A percentile compares a stretch with the other conserved stretches of the same genome.
Evolutionary conservation across 2,113 vertebrate species (phyloP).

Genomic region (Polypterus senegalus): DNA sequence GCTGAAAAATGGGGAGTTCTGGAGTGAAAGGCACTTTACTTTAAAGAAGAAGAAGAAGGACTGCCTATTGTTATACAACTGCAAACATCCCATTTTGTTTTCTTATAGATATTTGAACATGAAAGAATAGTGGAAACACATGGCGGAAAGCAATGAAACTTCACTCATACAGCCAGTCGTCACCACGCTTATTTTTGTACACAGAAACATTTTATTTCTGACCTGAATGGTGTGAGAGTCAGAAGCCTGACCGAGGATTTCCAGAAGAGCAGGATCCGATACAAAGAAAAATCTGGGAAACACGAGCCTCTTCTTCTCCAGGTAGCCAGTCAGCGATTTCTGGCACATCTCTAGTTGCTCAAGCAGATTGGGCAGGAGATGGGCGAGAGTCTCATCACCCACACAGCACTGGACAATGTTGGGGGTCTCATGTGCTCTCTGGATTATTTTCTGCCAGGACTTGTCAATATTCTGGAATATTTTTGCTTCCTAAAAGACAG

Average conservation of each 20-base stretch:
- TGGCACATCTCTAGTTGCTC: conserved; percentile 59
- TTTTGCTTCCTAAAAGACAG: conserved; percentile 50
- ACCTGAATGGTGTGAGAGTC: conserved; percentile 67
- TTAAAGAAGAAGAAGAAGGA: too few relatives aligned
- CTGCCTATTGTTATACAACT: too few relatives aligned
- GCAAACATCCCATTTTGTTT: too few relatives aligned
- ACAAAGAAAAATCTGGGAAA: conserved; percentile 67
- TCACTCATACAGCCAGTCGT: too few relatives aligned
- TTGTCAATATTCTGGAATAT: conserved; percentile 62
- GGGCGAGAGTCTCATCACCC: conserved; percentile 54
- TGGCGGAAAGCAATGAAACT: too few relatives aligned
- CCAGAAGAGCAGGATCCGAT: conserved; percentile 58
- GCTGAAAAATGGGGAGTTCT: too few relatives aligned
- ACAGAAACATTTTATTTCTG: background rate
- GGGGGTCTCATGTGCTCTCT: conserved; percentile 49
- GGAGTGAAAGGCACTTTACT: too few relatives aligned
- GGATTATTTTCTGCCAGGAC: conserved; percentile 59
- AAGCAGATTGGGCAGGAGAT: conserved; percentile 51
- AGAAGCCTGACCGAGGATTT: conserved; percentile 65
- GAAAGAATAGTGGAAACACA: too few relatives aligned
- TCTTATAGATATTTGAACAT: too few relatives aligned
- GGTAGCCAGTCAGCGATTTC: conserved; percentile 62
- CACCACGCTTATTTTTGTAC: too few relatives aligned
- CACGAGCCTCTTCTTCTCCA: conserved; percentile 59
- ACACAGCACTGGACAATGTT: conserved; percentile 55